phyloP scores from a whole-genome alignment of 2,113 vertebrate genomes.

The Castor canadensis region DNA sequence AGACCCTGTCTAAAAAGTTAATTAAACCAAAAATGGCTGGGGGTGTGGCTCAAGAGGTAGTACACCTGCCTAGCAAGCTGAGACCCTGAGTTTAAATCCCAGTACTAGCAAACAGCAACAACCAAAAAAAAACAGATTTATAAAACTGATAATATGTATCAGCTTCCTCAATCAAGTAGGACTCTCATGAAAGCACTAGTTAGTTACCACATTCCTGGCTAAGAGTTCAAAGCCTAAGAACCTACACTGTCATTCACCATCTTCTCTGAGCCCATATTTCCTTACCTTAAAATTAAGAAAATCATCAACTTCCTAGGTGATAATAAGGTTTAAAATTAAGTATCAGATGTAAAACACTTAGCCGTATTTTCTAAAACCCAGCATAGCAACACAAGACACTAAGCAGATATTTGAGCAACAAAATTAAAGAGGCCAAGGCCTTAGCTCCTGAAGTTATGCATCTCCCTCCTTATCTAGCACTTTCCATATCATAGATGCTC shows the following conservation, averaged over 20 bases:
- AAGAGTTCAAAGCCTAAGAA: not conserved
- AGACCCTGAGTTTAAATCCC: too few relatives aligned
- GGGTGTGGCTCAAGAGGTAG: too few relatives aligned
- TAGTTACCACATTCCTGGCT: not conserved
- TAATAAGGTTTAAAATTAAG: slow-evolving; percentile 33
- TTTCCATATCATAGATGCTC: not conserved
- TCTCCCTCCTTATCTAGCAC: not conserved
- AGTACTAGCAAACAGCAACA: too few relatives aligned
- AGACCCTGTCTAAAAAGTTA: too few relatives aligned
- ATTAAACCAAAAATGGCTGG: too few relatives aligned
- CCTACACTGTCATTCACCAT: not conserved
- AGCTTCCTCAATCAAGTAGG: not conserved
- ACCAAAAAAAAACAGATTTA: too few relatives aligned
- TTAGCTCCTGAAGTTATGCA: not conserved
- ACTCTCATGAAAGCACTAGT: not conserved
- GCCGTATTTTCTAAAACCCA: not conserved
- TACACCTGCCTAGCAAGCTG: too few relatives aligned
- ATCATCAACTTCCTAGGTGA: not conserved
- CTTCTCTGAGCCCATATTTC: not conserved
- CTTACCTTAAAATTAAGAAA: not conserved
- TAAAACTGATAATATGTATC: not conserved
- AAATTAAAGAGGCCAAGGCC: not conserved
- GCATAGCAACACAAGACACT: not conserved
- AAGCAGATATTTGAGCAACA: not conserved
- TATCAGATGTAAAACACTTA: not conserved